These are phyloP conservation scores for Leptoteleia sp. DNA, from an alignment of 1,140 invertebrate genomes.

Conservation along the genomic window DNA sequence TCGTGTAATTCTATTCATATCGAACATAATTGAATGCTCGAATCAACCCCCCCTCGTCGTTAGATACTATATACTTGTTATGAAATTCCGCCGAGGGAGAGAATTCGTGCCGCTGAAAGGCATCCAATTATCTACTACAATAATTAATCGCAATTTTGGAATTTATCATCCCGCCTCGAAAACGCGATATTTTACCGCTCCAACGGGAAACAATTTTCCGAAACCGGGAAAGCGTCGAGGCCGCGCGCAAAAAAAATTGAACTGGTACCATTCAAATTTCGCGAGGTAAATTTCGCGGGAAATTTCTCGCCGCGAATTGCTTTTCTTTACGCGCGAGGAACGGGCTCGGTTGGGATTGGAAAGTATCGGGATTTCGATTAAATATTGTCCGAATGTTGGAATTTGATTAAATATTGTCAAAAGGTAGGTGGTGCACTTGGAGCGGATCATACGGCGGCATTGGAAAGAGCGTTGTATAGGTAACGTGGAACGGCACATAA, in stretches of 20 bases:
- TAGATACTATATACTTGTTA: constrained; percentile 60
- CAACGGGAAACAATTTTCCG: not conserved
- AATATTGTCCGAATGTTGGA: not conserved
- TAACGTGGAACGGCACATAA: constrained; percentile 78
- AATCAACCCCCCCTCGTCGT: constrained; percentile 57
- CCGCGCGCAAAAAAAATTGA: not conserved
- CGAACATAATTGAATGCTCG: constrained; percentile 67
- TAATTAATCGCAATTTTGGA: constrained; percentile 54
- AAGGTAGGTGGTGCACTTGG: constrained; percentile 62
- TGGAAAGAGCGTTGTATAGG: constrained; percentile 73
- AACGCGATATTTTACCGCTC: constrained; percentile 24
- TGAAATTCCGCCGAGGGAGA: constrained; percentile 60
- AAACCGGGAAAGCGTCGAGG: not conserved
- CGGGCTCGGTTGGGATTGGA: not conserved
- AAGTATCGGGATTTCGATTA: constrained; percentile 11
- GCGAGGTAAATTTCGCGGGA: not conserved
- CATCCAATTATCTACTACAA: constrained; percentile 61
- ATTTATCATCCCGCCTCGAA: constrained; percentile 45
- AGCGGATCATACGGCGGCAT: constrained; percentile 70
- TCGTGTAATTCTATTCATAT: constrained; percentile 69
- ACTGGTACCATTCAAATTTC: not conserved
- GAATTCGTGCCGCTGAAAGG: constrained; percentile 53
- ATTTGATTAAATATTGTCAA: constrained; percentile 50
- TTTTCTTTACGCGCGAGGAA: not conserved
- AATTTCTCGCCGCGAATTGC: not conserved